Evolutionary conservation across 2,888 invertebrate genomes (phyloP).

Genomic region (Cephus pygmeus): DNA sequence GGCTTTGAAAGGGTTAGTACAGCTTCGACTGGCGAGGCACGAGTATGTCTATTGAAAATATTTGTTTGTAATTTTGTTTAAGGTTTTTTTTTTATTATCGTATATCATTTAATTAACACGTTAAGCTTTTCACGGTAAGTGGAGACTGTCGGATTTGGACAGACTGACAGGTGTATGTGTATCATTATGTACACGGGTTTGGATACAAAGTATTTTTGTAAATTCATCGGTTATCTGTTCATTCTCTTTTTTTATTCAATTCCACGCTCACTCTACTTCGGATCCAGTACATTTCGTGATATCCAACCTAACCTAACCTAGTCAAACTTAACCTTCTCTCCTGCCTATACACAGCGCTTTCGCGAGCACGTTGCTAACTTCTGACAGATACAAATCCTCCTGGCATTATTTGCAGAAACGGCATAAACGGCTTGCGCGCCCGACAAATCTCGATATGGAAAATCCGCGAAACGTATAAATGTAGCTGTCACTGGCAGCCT

Average conservation of each 20-base stretch:
- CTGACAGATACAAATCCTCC: constrained; percentile 60
- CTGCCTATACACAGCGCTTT: background rate
- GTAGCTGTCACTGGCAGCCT: constrained; percentile 62
- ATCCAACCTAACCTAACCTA: background rate
- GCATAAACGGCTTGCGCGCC: constrained; percentile 43
- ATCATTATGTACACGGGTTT: background rate
- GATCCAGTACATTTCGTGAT: background rate
- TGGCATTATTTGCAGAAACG: constrained; percentile 53
- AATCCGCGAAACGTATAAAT: constrained; percentile 62
- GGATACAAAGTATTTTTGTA: background rate
- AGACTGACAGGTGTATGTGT: background rate
- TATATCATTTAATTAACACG: background rate
- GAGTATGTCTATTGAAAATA: background rate
- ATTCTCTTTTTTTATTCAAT: background rate
- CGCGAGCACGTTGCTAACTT: constrained; percentile 39
- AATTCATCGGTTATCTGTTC: background rate
- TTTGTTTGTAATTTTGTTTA: background rate
- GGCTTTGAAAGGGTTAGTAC: background rate
- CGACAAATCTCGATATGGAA: constrained; percentile 63
- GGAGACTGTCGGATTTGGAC: background rate
- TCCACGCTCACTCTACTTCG: background rate
- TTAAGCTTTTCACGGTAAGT: background rate
- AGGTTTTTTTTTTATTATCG: background rate
- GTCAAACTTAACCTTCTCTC: background rate
- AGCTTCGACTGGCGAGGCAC: background rate